Base-by-base conservation (phyloP, 2,888 invertebrate species). In the Chrysina gloriosa region DNA sequence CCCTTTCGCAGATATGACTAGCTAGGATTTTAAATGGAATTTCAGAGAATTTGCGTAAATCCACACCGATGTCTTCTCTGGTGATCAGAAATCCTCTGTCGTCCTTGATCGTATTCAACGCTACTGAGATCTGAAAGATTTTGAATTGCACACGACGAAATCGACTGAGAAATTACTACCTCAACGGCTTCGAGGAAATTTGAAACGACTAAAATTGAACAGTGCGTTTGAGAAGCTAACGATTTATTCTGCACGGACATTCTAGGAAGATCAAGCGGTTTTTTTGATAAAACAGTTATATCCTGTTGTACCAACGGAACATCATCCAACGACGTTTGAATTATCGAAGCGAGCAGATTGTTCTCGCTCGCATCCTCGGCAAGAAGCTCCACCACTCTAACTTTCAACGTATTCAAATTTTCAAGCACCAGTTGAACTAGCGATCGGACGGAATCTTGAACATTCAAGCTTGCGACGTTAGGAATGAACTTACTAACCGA, bases 401-500 rank as follows among this genome's bases (percentile, higher is more conserved):
- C 85, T 84, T 90, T 90, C 71, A 86, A 82, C 0, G 84, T 84
- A 64, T 87, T 85, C 0, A 86, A 79, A 77, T 94, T 95, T 80
- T 95, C 95, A 0, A 92, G 79, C 0, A 90, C 87, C 0, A 93
- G 78, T 80, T 95, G 95, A 3, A 92, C 84, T 76, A 89, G 85
- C 0, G 87, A 82, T 21, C 91, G 84, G 0, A 89, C 81, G 0
- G 89, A 85, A 61, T 78, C 65, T 4, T 74, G 68, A 0, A 77
- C 11, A 5, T 72, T 39, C 5, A 81, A 65, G n/a, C 66, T 31
- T 0, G 73, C 68, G 34, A 74, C 70, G 80, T 92, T 89, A 0
- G 94, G 88, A 5, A 93, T 79, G 77, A 95, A 95, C 69, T 86
- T 84, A 78, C 91, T 91, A 79, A 88, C 89, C 80, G 95, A 95